Conservation (phyloP, 92 coral and sea anemone species). For the Porites divaricata region DNA sequence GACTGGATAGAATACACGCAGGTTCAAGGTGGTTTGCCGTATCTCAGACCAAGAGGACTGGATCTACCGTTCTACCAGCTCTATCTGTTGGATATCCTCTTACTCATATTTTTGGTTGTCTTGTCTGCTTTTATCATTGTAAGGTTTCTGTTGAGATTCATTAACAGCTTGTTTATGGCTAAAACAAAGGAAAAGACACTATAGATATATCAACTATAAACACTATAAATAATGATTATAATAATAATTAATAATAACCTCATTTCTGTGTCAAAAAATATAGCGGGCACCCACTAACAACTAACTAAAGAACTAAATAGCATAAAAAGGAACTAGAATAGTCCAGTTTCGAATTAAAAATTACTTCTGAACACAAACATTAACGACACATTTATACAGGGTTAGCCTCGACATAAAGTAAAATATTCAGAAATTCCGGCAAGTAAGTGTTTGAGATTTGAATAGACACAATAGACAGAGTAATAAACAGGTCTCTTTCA, state of each 20-base stretch:
- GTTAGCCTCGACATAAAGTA: too few species aligned
- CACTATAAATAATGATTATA: neutral
- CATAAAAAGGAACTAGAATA: neutral
- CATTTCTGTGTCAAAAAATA: too few species aligned
- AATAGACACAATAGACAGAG: too few species aligned
- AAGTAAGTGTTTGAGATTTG: too few species aligned
- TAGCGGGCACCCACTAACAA: neutral
- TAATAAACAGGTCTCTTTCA: too few species aligned
- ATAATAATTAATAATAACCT: neutral
- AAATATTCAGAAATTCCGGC: too few species aligned
- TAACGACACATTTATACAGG: too few species aligned
- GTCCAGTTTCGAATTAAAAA: too few species aligned
- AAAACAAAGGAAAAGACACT: conserved; percentile 5
- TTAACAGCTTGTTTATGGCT: neutral
- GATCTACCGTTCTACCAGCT: conserved; percentile 55
- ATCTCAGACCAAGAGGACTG: conserved; percentile 42
- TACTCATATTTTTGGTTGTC: neutral
- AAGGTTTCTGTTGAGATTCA: neutral
- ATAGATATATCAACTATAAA: neutral
- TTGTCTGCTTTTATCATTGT: neutral
- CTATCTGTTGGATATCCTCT: conserved; percentile 49
- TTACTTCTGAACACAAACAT: too few species aligned
- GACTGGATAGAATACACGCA: conserved; percentile 62
- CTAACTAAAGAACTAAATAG: neutral
- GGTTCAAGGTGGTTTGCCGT: conserved; percentile 38